A percentile compares a stretch with the other conserved stretches of the same genome.
Evolutionary conservation across 2,113 vertebrate species (phyloP).

Genomic region (Nestor notabilis): DNA sequence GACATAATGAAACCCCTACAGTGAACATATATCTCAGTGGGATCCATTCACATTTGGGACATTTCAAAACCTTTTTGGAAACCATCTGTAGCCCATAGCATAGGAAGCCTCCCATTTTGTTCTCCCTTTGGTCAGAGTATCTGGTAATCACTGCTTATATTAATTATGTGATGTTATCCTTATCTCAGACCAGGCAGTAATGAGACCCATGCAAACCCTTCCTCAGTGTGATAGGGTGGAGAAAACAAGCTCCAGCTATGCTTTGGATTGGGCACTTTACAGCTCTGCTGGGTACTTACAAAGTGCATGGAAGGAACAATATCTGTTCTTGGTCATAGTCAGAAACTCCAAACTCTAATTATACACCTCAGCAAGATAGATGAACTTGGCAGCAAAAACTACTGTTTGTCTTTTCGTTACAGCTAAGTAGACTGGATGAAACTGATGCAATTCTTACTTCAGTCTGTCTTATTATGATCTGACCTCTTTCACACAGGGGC

Average conservation of each 20-base stretch:
- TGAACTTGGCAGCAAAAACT: conserved; percentile 18
- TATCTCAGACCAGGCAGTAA: neutral
- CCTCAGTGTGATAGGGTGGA: neutral
- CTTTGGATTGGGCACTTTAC: conserved; percentile 10
- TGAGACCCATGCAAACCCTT: neutral
- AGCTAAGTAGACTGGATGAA: neutral
- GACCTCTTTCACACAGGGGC: neutral
- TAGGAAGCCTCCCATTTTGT: neutral
- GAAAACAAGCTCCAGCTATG: neutral
- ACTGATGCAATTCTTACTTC: neutral
- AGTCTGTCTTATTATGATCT: neutral
- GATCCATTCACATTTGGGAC: neutral
- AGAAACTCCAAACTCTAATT: conserved; percentile 50
- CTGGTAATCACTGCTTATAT: neutral
- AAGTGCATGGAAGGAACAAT: neutral
- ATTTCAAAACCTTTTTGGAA: neutral
- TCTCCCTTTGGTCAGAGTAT: neutral
- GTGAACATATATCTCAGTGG: neutral
- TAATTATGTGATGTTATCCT: neutral
- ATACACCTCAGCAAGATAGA: conserved; percentile 20
- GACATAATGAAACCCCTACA: neutral
- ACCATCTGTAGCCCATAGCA: neutral
- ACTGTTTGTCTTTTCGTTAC: conserved; percentile 31
- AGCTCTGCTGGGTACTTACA: conserved; percentile 15
- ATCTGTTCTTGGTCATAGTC: conserved; percentile 10